Evolutionary conservation across 1,140 invertebrate genomes (phyloP).

Genomic region (Drosophila parvula): DNA sequence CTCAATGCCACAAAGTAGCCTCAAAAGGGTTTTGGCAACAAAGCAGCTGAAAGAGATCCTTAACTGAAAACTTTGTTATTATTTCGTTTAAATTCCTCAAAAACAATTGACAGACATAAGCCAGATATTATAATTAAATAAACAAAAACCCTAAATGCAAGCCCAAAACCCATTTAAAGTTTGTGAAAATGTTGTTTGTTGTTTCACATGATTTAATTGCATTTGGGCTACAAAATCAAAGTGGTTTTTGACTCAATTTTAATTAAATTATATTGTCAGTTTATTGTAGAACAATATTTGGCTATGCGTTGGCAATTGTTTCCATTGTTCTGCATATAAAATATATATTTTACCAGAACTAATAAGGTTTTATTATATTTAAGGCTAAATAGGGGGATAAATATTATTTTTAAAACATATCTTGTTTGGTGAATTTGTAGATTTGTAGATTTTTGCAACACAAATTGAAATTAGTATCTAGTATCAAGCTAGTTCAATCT

Average conservation of each 20-base stretch:
- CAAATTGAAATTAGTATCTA: no score
- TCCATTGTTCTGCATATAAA: background rate
- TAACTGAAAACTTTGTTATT: background rate
- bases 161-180: background rate
- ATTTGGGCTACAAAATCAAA: slow-evolving; percentile 1
- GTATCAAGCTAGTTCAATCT: slow-evolving; percentile 2
- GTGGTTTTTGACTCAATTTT: slow-evolving; percentile 7
- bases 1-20: slow-evolving; percentile 3
- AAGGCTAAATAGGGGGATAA: background rate
- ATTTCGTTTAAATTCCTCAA: background rate
- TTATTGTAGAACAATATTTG: background rate
- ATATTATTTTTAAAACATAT: background rate
- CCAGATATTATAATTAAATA: no score
- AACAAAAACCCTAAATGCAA: no score
- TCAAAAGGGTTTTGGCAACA: background rate
- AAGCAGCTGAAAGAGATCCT: background rate
- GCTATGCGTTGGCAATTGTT: background rate
- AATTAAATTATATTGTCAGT: slow-evolving; percentile 11
- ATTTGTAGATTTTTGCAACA: no score
- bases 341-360: background rate
- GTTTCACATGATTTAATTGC: slow-evolving; percentile 3
- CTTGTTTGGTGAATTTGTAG: background rate
- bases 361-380: slow-evolving; percentile 1
- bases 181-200: slow-evolving; percentile 4
- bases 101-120: no score